Base-by-base conservation (phyloP, 2,113 vertebrate species). In the Trogon melanurus region DNA sequence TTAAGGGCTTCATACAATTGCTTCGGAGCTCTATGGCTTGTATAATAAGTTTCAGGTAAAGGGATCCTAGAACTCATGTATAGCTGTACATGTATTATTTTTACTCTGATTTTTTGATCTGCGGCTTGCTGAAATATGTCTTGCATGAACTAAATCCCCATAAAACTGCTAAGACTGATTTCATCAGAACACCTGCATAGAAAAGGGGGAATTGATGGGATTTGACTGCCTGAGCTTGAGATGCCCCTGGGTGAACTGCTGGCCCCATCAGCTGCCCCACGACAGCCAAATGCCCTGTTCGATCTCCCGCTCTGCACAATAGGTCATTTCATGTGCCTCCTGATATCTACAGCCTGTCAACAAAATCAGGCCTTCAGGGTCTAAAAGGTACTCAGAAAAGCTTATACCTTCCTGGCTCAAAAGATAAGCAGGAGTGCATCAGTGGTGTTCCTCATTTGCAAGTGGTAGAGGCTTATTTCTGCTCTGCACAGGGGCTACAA, bases 251-350 rank as follows among this genome's bases (percentile, higher is more conserved):
- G 11, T 36, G 13, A 89, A 6, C 14, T 66, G 18, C 54, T 41
- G 26, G 17, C 21, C 62, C 25, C 44, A 65, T 51, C 57, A 88
- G 27, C 74, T 79, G 20, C 16, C 56, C 48, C 36, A 79, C 67
- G 32, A 32, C 44, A 64, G 23, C 6, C 3, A 1, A 67, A 36
- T 15, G 11, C 0, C 1, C 23, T 48, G 50, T n/a, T 19, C 10
- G 29, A 65, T 45, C 45, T 62, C 81, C 23, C 61, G 29, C 21
- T 88, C 61, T 75, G 32, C 56, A 60, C n/a, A 74, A 64, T 1
- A 25, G 36, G 27, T 3, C 16, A 47, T 64, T 75, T 74, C 38
- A 66, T 13, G 20, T 19, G 9, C 41, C 41, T 80, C 8, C 51
- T 66, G 25, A 60, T 10, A 67, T 45, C 27, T 51, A 36, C 25